Evolutionary conservation across 1,140 invertebrate genomes (phyloP).

Genomic region (Bombus soroeensis): DNA sequence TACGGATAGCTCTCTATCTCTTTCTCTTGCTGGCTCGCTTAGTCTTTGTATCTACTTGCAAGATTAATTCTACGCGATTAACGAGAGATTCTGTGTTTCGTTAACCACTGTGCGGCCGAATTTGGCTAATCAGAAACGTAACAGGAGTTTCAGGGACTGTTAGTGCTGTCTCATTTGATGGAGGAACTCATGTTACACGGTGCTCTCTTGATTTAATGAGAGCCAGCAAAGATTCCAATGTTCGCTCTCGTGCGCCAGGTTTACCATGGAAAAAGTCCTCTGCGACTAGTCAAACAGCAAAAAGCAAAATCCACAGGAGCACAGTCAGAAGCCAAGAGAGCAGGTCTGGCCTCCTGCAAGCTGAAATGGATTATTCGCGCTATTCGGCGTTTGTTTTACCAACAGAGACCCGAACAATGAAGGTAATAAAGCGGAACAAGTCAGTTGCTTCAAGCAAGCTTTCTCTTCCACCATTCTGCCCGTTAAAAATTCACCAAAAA

Average conservation of each 20-base stretch:
- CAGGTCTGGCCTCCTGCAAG: neutral
- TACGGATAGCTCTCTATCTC: neutral
- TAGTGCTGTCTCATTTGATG: too few species aligned
- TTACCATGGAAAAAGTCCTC: neutral
- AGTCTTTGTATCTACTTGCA: neutral
- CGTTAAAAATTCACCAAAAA: too few species aligned
- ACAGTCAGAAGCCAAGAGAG: neutral
- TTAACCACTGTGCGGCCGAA: neutral
- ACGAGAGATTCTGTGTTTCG: neutral
- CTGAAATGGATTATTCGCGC: neutral
- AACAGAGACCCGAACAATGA: too few species aligned
- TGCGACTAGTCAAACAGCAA: neutral
- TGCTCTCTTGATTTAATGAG: neutral
- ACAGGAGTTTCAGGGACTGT: neutral
- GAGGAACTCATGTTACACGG: too few species aligned
- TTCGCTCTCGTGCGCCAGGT: too few species aligned
- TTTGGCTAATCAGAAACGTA: too few species aligned
- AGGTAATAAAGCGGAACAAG: neutral
- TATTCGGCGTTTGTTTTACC: neutral
- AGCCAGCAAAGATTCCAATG: neutral
- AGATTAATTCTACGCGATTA: conserved; percentile 1
- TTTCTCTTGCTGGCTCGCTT: neutral
- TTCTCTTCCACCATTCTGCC: too few species aligned
- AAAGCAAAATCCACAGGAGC: neutral
- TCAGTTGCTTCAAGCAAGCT: neutral